These are phyloP conservation scores for Aporophyla lueneburgensis DNA, from an alignment of 2,888 invertebrate species.

Conservation along the genomic window DNA sequence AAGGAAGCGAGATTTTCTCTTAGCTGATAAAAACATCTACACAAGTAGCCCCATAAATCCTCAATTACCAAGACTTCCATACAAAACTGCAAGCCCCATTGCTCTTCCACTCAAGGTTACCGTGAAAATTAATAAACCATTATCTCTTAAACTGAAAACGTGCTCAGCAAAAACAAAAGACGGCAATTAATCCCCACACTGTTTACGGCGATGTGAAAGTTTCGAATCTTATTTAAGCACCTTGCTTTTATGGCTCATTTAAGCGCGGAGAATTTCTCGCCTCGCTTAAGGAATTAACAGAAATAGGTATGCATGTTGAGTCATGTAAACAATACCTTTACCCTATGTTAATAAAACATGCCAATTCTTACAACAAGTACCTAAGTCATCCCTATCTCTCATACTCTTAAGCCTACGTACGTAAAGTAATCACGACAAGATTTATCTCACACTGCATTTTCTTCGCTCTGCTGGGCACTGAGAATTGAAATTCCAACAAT, in stretches of 20 bases:
- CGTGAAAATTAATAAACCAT: slow-evolving; percentile 58
- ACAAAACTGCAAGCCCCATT: slow-evolving; percentile 24
- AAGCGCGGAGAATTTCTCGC: slow-evolving; percentile 2
- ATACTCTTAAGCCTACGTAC: too few relatives aligned
- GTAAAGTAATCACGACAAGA: too few relatives aligned
- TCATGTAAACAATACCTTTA: background rate
- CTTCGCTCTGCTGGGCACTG: too few relatives aligned
- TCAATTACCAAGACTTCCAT: slow-evolving; percentile 3
- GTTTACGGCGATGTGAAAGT: slow-evolving; percentile 64
- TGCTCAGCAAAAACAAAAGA: slow-evolving; percentile 57
- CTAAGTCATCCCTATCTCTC: too few relatives aligned
- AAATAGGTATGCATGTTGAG: background rate
- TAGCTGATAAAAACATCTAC: background rate
- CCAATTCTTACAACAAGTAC: too few relatives aligned
- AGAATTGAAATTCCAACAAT: too few relatives aligned
- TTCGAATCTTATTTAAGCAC: slow-evolving; percentile 62
- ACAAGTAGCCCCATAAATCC: slow-evolving; percentile 22
- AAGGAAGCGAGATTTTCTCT: background rate
- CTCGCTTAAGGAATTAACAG: background rate
- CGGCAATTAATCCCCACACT: slow-evolving; percentile 64
- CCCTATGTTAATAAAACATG: too few relatives aligned
- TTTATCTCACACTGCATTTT: too few relatives aligned
- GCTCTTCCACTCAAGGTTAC: slow-evolving; percentile 28
- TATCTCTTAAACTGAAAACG: slow-evolving; percentile 53
- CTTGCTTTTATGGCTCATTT: slow-evolving; percentile 36